These are phyloP conservation scores for Sylvicola cinctus DNA, from an alignment of 2,888 invertebrate species.

Conservation along the genomic window DNA sequence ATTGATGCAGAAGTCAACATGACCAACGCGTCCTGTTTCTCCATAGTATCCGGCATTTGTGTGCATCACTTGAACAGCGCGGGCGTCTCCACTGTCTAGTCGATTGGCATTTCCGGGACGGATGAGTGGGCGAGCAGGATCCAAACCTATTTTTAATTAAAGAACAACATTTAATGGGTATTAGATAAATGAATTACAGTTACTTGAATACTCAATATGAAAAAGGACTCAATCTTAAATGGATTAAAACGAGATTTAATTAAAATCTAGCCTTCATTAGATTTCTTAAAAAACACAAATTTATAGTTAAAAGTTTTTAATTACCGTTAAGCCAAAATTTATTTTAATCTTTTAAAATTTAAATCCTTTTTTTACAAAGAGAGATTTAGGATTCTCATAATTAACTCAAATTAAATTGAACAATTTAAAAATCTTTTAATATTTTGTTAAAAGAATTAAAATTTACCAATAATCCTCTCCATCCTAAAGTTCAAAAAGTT, in stretches of 20 bases:
- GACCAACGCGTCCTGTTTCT: constrained; percentile 48
- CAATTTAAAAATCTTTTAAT: neutral
- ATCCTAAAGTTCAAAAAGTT: constrained; percentile 50
- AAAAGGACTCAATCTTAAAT: neutral
- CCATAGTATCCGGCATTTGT: constrained; percentile 66
- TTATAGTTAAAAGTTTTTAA: neutral
- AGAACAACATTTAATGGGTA: neutral
- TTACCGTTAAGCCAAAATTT: neutral
- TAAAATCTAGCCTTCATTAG: too few species aligned
- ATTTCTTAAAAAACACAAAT: too few species aligned
- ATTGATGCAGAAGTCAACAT: constrained; percentile 65
- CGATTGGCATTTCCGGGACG: constrained; percentile 39
- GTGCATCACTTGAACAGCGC: constrained; percentile 56
- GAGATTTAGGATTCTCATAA: too few species aligned
- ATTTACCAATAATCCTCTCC: constrained; percentile 45
- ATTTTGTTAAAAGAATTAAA: neutral
- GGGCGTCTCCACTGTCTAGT: constrained; percentile 50
- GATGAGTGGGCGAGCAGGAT: constrained; percentile 54
- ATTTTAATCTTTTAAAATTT: neutral
- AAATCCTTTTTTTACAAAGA: too few species aligned
- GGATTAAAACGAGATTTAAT: neutral
- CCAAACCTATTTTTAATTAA: constrained; percentile 32
- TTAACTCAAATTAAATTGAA: neutral
- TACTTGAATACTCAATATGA: neutral
- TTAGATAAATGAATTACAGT: constrained; percentile 1